Percentiles rank a stretch among this genome's conserved stretches.
Evolutionary conservation across 2,113 vertebrate genomes (phyloP).

Genomic region (Hylia prasina): DNA sequence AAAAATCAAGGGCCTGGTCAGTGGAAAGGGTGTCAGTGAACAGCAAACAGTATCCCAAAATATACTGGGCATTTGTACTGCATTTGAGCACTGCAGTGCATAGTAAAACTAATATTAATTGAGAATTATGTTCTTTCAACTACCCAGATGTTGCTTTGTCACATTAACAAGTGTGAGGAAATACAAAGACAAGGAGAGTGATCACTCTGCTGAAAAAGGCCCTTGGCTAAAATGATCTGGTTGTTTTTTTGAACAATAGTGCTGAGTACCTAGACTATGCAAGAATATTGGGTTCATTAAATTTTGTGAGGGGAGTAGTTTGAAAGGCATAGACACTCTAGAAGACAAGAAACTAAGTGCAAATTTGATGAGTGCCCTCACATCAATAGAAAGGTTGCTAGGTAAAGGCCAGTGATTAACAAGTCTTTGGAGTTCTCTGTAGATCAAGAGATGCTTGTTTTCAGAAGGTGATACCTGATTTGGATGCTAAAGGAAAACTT

Average conservation of each 20-base stretch:
- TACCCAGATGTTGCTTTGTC: neutral
- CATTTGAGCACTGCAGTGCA: neutral
- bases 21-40: neutral
- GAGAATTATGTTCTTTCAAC: neutral
- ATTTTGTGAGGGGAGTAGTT: neutral
- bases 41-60: neutral
- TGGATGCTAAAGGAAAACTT: neutral
- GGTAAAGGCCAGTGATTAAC: accelerated
- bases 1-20: neutral
- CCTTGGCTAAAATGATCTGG: neutral
- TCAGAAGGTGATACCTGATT: neutral
- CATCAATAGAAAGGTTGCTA: neutral
- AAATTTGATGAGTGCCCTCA: neutral
- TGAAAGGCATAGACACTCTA: neutral
- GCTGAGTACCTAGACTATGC: neutral
- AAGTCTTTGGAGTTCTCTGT: neutral
- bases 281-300: neutral
- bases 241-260: neutral
- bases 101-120: neutral
- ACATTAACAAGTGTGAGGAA: neutral
- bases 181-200: neutral
- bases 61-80: neutral
- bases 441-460: neutral
- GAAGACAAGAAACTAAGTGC: neutral
- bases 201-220: neutral